These are phyloP conservation scores for Lissonota sp. DNA, from an alignment of 2,888 invertebrate species.

Conservation along the genomic window DNA sequence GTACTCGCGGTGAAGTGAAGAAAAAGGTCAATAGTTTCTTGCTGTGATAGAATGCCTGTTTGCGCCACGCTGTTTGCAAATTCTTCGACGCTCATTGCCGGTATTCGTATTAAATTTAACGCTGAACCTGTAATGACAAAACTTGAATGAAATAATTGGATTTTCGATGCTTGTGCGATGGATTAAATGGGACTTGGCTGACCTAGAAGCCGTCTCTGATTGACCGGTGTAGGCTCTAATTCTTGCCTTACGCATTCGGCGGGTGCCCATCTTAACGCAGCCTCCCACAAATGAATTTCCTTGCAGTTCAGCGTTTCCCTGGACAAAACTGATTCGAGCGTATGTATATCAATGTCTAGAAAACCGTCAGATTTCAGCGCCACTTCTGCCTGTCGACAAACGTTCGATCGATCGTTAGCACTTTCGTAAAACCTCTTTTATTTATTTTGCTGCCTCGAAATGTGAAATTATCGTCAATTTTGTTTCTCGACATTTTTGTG, in stretches of 20 bases:
- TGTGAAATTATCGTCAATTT: no score
- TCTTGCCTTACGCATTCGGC: slow-evolving; percentile 95
- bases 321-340: slow-evolving; percentile 95
- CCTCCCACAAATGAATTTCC: slow-evolving; percentile 95
- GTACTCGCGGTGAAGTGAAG: slow-evolving; percentile 96
- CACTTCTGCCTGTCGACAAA: slow-evolving; percentile 93
- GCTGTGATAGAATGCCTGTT: slow-evolving; percentile 94
- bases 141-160: slow-evolving; percentile 15
- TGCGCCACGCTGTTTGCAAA: slow-evolving; percentile 98
- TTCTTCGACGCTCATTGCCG: slow-evolving; percentile 96
- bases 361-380: slow-evolving; percentile 98
- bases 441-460: no score
- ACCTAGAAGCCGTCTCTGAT: slow-evolving; percentile 84
- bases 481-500: no score
- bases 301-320: slow-evolving; percentile 98
- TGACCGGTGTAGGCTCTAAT: slow-evolving; percentile 91
- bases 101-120: slow-evolving; percentile 95
- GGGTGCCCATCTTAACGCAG: slow-evolving; percentile 96
- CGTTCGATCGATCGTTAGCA: slow-evolving; percentile 29
- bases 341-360: slow-evolving; percentile 97
- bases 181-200: slow-evolving; percentile 53
- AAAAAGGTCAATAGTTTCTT: slow-evolving; percentile 98
- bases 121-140: slow-evolving; percentile 82
- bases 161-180: neutral
- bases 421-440: no score